Evolutionary conservation across 2,113 vertebrate species (phyloP), one percentile per base, ranked within the genome.

Genomic region (Lonchura striata): DNA sequence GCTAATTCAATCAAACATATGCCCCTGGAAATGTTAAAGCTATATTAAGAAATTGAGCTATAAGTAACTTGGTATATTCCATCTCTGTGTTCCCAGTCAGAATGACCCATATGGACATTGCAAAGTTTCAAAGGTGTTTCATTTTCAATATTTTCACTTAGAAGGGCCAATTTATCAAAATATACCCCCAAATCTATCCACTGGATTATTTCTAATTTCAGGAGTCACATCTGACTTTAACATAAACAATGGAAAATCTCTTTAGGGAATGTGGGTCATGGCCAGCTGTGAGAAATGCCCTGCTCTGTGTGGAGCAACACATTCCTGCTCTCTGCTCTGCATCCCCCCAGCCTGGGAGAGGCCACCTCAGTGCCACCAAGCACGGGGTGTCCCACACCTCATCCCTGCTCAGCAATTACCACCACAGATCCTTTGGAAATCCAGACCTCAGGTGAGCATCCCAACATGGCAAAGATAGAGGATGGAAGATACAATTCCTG

Each of bases 41-140:
- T 94, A 76, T 92, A 93, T 96, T 92, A 94, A 92, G 91, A 94
- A 92, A 92, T 57, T 28, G 35, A 61, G 81, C 76, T 93, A 93
- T 93, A 96, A 95, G 95, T 94, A 97, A 88, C 82, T 71, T 57
- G 86, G 35, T 88, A 94, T 92, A 95, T 92, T 77, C 82, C 52
- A 74, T 78, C 56, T 86, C 72, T 49, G 0, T 65, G 66, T 69
- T 71, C 64, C 61, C 90, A 88, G 50, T 66, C 86, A 68, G 68
- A 83, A 85, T 68, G 92, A 95, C 94, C 77, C 91, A 93, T 49
- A 85, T 71, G 96, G 92, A 86, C 86, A 83, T 54, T 56, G 76
- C 24, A 68, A 76, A 86, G 63, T 65, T 95, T 72, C 81, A n/a
- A 3, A 84, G 66, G 68, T 3, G 18, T 41, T 96, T 88, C 1